Base-by-base conservation (phyloP, 2,888 invertebrate species). In the Euzophera pinguis region DNA sequence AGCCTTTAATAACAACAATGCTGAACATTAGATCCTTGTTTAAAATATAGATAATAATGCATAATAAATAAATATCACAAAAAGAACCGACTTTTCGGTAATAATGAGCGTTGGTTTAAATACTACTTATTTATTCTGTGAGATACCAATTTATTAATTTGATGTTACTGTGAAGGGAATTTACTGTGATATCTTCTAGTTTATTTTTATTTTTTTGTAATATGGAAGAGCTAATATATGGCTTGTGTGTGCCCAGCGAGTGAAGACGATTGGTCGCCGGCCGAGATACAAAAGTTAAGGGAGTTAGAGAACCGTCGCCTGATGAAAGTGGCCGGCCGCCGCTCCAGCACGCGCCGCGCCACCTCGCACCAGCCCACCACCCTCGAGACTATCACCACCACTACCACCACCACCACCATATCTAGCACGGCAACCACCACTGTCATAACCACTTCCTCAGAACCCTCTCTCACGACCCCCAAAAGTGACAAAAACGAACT, bases 211-310 rank as follows among this genome's bases (percentile, higher is more conserved):
- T 22, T 22, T 22, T 22, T 3, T 22, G 5, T 22, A 13, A 12
- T 38, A 56, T 27, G 49, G 47, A 54, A 58, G 58, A 58, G 59
- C 64, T 83, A 86, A 85, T 71, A 53, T 64, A 69, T 71, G 69
- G 71, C 73, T 84, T 85, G 63, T 86, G 71, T 85, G 74, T 85
- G 79, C 78, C 69, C 76, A 88, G 87, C 72, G 71, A 56, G 61
- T 59, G 57, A 45, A 32, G 47, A 27, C 52, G 53, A 52, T 10
- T 39, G 14, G 39, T 57, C 43, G 53, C 54, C 53, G 53, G 56
- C 54, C 14, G 45, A 54, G 12, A 57, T 56, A 5, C 54, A 41
- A 7, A 35, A 61, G 61, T 34, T 60, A 58, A 1, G 3, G 49
- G 7, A 12, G 39, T 12, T 39, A 13, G 49, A 49, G 10, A 27